Percentiles rank a stretch among this genome's conserved stretches.
Conservation (phyloP, 2,888 invertebrate genomes). For the Hemithea aestivaria region DNA sequence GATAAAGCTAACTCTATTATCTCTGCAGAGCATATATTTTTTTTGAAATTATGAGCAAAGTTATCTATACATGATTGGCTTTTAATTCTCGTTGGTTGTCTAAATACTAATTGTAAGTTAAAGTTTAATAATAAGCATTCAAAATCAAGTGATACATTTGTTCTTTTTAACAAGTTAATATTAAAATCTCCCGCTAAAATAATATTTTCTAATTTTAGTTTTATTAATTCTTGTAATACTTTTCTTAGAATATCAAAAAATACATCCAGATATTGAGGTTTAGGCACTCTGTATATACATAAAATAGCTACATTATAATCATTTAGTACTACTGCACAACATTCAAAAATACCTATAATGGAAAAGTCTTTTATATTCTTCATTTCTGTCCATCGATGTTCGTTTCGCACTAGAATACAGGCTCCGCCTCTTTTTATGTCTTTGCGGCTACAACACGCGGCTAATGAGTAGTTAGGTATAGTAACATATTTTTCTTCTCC, state of each 20-base stretch:
- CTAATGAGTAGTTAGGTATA: slow-evolving; percentile 2
- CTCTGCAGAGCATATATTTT: neutral
- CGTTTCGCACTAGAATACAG: slow-evolving; percentile 7
- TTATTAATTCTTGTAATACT: neutral
- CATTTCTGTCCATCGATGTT: slow-evolving; percentile 2
- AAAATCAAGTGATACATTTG: neutral
- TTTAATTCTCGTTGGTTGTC: neutral
- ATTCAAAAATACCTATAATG: slow-evolving; percentile 3
- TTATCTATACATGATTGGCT: neutral
- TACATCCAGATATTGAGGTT: neutral
- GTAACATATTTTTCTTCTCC: too few species aligned
- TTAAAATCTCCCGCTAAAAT: neutral
- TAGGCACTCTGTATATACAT: slow-evolving; percentile 9
- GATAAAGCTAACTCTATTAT: neutral
- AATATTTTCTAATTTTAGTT: neutral
- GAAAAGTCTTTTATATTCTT: slow-evolving; percentile 1
- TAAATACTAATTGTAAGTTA: neutral
- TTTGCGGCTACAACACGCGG: slow-evolving; percentile 4
- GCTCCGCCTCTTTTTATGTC: slow-evolving; percentile 9
- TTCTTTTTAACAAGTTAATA: neutral
- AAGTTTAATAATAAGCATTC: neutral
- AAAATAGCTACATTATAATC: slow-evolving; percentile 6
- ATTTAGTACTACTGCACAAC: slow-evolving; percentile 9
- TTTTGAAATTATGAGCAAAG: neutral
- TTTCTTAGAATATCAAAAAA: neutral